Conservation (phyloP, 2,113 vertebrate species). For the Puffinus mauretanicus region DNA sequence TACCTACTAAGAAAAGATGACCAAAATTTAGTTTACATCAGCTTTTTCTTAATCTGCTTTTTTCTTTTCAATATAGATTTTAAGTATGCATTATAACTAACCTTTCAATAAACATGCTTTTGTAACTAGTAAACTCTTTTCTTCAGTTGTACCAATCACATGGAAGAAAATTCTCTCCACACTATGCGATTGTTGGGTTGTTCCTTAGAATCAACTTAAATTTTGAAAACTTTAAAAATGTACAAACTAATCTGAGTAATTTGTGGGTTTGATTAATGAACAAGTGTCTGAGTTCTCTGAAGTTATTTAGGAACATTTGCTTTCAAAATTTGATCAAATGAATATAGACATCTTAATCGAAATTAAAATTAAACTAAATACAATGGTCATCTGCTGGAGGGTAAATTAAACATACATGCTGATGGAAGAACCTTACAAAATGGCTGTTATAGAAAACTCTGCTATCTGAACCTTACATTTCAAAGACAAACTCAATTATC, state of each 20-base stretch:
- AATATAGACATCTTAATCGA: not conserved
- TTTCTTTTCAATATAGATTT: not conserved
- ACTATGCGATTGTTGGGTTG: not conserved
- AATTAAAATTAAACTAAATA: not conserved
- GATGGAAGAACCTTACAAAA: not conserved
- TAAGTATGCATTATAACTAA: not conserved
- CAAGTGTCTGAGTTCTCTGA: not conserved
- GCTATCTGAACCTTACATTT: not conserved
- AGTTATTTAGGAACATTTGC: not conserved
- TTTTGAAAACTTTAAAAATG: not conserved
- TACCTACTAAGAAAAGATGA: not conserved
- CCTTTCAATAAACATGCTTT: not conserved
- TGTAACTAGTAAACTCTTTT: not conserved
- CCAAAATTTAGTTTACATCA: not conserved
- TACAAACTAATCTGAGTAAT: not conserved
- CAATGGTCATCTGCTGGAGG: not conserved
- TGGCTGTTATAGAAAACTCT: not conserved
- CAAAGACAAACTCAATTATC: not conserved
- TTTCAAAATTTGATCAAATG: not conserved
- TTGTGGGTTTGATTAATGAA: not conserved
- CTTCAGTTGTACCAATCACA: not conserved
- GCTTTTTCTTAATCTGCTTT: not conserved
- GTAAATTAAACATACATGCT: not conserved
- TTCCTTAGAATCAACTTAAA: not conserved
- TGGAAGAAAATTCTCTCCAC: not conserved